phyloP scores from a whole-genome alignment of 1,140 invertebrate species.

The Aphelinus certus region DNA sequence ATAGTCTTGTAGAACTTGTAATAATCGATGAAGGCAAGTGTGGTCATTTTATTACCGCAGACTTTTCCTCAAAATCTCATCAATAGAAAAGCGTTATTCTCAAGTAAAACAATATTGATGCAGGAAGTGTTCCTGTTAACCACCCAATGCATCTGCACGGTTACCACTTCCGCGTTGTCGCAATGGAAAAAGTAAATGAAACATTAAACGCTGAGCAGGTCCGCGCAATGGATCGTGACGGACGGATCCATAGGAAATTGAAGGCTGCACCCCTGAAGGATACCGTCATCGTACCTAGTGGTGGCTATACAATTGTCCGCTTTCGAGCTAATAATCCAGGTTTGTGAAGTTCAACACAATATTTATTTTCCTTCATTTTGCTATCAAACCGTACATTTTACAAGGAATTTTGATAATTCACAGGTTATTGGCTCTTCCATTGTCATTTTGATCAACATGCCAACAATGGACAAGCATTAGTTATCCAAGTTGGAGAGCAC shows the following conservation, averaged over 20 bases:
- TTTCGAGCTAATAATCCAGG: conserved; percentile 15
- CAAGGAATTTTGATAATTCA: neutral
- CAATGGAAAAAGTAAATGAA: conserved; percentile 73
- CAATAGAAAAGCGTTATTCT: neutral
- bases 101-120: neutral
- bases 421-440: conserved; percentile 66
- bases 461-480: conserved; percentile 63
- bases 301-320: conserved; percentile 80
- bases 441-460: conserved; percentile 66
- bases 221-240: conserved; percentile 74
- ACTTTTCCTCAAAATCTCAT: neutral
- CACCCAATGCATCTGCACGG: conserved; percentile 91
- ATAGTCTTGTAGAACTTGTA: conserved; percentile 81
- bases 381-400: conserved; percentile 33
- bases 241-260: conserved; percentile 80
- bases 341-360: neutral
- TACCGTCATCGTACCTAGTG: conserved; percentile 89
- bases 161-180: conserved; percentile 82
- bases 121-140: conserved; percentile 69
- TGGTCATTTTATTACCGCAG: neutral
- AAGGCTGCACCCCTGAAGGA: conserved; percentile 83
- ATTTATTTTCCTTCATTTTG: neutral
- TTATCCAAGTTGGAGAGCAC: conserved; percentile 62
- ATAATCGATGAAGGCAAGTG: conserved; percentile 79
- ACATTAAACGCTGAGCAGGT: conserved; percentile 76